phyloP scores from a whole-genome alignment of 2,797 vertebrate genomes.

The Acomys russatus region DNA sequence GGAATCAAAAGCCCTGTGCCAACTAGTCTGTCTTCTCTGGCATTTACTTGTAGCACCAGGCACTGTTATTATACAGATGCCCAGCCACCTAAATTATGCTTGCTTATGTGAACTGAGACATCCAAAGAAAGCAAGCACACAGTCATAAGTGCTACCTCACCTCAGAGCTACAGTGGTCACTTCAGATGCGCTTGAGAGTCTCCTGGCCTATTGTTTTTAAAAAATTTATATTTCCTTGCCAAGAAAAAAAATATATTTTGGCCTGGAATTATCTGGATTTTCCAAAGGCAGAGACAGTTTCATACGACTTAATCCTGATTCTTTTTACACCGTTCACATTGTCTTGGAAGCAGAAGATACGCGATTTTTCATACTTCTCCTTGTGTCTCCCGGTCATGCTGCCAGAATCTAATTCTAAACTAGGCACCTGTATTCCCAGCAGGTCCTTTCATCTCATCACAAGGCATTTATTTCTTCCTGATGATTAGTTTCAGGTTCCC shows the following conservation, averaged over 20 bases:
- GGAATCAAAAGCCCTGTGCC: slow-evolving; percentile 74
- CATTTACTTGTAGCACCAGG: slow-evolving; percentile 68
- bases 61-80: slow-evolving; percentile 84
- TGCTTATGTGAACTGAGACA: slow-evolving; percentile 55
- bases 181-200: slow-evolving; percentile 60
- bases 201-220: slow-evolving; percentile 68
- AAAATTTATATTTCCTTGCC: slow-evolving; percentile 71
- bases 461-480: slow-evolving; percentile 36
- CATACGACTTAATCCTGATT: slow-evolving; percentile 71
- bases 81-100: slow-evolving; percentile 73
- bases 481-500: slow-evolving; percentile 5
- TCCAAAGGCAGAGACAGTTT: slow-evolving; percentile 73
- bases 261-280: slow-evolving; percentile 64
- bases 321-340: slow-evolving; percentile 69
- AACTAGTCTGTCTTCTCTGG: slow-evolving; percentile 84
- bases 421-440: slow-evolving; percentile 4
- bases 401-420: slow-evolving; percentile 85
- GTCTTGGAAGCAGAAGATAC: slow-evolving; percentile 75
- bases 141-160: neutral
- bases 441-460: neutral
- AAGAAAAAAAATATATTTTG: slow-evolving; percentile 13
- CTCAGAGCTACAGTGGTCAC: slow-evolving; percentile 59
- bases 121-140: slow-evolving; percentile 68
- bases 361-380: slow-evolving; percentile 80
- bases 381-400: slow-evolving; percentile 78